Evolutionary conservation across 2,113 vertebrate genomes (phyloP).

Genomic region (Chamaetylas fuelleborni): DNA sequence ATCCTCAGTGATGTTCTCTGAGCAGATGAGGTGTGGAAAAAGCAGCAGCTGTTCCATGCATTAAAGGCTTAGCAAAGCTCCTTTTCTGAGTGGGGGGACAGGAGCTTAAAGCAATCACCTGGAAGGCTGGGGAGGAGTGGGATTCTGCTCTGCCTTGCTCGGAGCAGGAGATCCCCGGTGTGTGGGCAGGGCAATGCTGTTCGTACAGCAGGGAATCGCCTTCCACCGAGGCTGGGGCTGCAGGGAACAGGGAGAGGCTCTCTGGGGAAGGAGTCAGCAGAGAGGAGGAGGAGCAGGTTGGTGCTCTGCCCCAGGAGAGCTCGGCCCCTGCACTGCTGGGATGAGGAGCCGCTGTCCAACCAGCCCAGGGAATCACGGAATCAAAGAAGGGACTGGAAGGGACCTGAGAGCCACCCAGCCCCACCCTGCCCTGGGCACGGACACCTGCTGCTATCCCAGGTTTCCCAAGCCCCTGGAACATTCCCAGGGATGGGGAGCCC

Average conservation of each 20-base stretch:
- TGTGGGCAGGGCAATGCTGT: fast-evolving
- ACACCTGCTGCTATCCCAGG: not conserved
- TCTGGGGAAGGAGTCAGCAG: not conserved
- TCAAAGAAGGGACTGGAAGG: not conserved
- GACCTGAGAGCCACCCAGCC: not conserved
- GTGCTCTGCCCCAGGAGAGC: not conserved
- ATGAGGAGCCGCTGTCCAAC: not conserved
- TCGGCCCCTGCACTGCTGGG: not conserved
- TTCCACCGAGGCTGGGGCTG: not conserved
- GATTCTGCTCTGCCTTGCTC: not conserved
- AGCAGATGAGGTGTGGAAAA: not conserved
- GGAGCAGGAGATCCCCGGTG: no score
- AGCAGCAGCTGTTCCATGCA: not conserved
- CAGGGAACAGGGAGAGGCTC: not conserved
- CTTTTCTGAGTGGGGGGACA: not conserved
- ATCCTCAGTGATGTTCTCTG: not conserved
- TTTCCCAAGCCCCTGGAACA: not conserved
- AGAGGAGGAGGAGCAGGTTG: not conserved
- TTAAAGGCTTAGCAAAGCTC: not conserved
- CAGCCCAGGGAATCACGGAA: not conserved
- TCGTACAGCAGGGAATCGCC: not conserved
- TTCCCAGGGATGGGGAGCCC: not conserved
- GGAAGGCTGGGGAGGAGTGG: not conserved
- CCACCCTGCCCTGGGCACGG: not conserved
- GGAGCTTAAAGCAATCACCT: not conserved